These are phyloP conservation scores for Boloria selene DNA, from an alignment of 2,888 invertebrate genomes.

Conservation along the genomic window DNA sequence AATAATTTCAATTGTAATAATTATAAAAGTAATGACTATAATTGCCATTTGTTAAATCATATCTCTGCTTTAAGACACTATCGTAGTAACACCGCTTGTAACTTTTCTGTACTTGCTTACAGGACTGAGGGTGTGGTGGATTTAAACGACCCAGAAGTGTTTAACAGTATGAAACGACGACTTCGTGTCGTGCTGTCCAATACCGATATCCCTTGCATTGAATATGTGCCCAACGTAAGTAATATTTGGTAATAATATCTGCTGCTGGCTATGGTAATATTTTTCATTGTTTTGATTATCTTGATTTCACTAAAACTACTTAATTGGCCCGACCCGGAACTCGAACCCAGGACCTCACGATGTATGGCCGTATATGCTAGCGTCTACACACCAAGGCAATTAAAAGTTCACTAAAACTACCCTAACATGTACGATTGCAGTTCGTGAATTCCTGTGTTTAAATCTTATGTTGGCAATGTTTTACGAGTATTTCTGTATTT, in stretches of 20 bases:
- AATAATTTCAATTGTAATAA: background rate
- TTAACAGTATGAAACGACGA: slow-evolving; percentile 88
- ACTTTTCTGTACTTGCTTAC: background rate
- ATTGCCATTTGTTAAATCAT: background rate
- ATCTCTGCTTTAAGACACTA: too few species aligned
- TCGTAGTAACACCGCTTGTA: background rate
- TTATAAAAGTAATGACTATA: background rate
- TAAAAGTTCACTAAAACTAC: too few species aligned
- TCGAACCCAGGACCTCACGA: too few species aligned
- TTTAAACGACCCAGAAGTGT: slow-evolving; percentile 72
- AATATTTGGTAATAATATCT: background rate
- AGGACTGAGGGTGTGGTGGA: slow-evolving; percentile 65
- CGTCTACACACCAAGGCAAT: too few species aligned
- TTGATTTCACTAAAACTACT: too few species aligned
- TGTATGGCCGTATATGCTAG: too few species aligned
- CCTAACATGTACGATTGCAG: too few species aligned
- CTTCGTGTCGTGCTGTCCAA: slow-evolving; percentile 94
- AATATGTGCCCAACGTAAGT: slow-evolving; percentile 82
- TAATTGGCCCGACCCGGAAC: too few species aligned
- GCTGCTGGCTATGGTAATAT: background rate
- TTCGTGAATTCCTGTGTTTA: too few species aligned
- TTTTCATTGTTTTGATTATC: background rate
- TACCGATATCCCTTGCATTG: slow-evolving; percentile 89
- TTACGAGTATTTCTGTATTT: background rate
- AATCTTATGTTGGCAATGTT: background rate